These are phyloP conservation scores for Ammospiza maritima DNA, from an alignment of 2,797 vertebrate species.

Conservation along the genomic window DNA sequence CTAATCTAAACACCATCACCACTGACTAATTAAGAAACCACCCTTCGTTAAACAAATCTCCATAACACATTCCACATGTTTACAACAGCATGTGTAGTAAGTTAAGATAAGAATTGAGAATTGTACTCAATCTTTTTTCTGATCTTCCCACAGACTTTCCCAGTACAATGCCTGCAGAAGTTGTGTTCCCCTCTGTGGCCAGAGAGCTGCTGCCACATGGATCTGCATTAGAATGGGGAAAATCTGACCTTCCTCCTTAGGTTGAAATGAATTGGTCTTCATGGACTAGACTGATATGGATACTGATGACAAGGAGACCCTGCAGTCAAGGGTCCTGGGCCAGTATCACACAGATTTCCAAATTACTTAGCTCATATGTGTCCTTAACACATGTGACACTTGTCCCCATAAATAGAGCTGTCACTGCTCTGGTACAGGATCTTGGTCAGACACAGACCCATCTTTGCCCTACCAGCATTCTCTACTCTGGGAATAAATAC, in stretches of 20 bases:
- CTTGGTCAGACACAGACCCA: not conserved
- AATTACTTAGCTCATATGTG: not conserved
- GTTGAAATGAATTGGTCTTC: fast-evolving
- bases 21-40: not conserved
- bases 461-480: not conserved
- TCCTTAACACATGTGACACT: not conserved
- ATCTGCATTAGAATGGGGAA: not conserved
- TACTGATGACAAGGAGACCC: not conserved
- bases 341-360: not conserved
- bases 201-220: not conserved
- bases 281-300: not conserved
- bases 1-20: not conserved
- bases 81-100: not conserved
- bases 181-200: not conserved
- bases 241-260: not conserved
- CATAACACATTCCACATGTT: not conserved
- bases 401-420: not conserved
- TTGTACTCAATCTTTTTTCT: not conserved
- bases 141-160: not conserved
- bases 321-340: not conserved
- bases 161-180: not conserved
- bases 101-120: not conserved
- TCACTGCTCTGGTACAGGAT: not conserved
- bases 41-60: not conserved
- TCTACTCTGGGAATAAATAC: not conserved